Evolutionary conservation across 2,113 vertebrate genomes (phyloP).

Genomic region (Aplodontia rufa): DNA sequence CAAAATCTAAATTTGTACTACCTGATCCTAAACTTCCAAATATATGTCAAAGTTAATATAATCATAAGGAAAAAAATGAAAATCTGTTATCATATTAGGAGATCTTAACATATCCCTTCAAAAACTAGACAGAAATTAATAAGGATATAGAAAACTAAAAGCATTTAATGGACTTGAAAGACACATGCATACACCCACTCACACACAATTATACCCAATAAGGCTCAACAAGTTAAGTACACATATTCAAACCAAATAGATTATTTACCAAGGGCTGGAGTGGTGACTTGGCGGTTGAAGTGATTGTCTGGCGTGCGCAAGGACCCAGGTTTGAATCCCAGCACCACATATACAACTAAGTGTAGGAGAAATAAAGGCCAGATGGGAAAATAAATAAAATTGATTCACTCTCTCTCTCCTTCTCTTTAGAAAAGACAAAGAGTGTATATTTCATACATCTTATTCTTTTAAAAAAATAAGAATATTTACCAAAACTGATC

Average conservation of each 20-base stretch:
- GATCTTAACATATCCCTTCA: background rate
- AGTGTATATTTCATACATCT: too few species aligned
- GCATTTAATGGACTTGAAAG: background rate
- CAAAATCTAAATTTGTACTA: background rate
- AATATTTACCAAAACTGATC: background rate
- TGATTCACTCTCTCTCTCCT: too few species aligned
- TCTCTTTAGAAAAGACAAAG: too few species aligned
- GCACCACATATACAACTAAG: too few species aligned
- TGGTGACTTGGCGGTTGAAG: too few species aligned
- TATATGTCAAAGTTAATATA: background rate
- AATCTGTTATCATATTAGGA: background rate
- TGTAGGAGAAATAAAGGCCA: too few species aligned
- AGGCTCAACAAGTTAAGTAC: background rate
- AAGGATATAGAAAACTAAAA: background rate
- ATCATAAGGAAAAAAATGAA: background rate
- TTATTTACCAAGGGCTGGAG: slow-evolving; percentile 20
- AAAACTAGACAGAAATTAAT: background rate
- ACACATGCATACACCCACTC: background rate
- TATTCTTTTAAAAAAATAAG: too few species aligned
- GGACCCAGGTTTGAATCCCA: too few species aligned
- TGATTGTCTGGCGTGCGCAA: too few species aligned
- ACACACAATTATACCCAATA: background rate
- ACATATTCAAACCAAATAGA: background rate
- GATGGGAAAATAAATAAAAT: too few species aligned
- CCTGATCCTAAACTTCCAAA: background rate